Evolutionary conservation across 2,113 vertebrate genomes (phyloP).

Genomic region (Strigops habroptila): DNA sequence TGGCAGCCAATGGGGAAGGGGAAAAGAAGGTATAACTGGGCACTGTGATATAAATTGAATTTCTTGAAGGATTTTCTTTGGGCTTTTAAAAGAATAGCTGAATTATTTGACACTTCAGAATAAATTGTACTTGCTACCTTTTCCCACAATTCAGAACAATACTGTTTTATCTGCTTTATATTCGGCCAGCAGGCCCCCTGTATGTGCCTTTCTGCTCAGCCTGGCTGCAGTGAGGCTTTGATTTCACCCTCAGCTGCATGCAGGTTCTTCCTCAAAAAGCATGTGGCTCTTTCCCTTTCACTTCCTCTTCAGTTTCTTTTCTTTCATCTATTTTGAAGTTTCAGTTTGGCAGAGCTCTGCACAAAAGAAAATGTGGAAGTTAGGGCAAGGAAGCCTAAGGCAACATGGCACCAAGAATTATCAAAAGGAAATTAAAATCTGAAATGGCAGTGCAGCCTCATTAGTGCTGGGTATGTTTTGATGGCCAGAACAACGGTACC

Average conservation of each 20-base stretch:
- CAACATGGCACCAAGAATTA: not conserved
- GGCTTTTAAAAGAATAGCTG: not conserved
- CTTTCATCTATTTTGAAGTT: conserved; percentile 74
- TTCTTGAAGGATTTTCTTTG: not conserved
- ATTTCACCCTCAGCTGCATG: conserved; percentile 73
- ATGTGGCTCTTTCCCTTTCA: conserved; percentile 79
- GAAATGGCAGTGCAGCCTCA: not conserved
- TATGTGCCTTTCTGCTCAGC: not conserved
- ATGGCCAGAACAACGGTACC: not conserved
- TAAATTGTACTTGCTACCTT: not conserved
- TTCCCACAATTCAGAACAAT: not conserved
- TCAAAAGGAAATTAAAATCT: not conserved
- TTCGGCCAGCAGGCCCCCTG: not conserved
- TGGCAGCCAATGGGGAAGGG: not conserved
- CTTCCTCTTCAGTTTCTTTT: conserved; percentile 81
- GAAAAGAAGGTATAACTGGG: not conserved
- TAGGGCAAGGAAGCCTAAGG: not conserved
- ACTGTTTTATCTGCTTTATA: not conserved
- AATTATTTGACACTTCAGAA: not conserved
- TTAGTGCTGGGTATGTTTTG: not conserved
- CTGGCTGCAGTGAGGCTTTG: conserved; percentile 63
- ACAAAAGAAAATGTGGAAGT: not conserved
- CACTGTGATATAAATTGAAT: not conserved
- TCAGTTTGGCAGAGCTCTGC: conserved; percentile 71
- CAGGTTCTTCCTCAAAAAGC: conserved; percentile 77